phyloP scores from a whole-genome alignment of 2,888 invertebrate species.

The Subacronicta megacephala region DNA sequence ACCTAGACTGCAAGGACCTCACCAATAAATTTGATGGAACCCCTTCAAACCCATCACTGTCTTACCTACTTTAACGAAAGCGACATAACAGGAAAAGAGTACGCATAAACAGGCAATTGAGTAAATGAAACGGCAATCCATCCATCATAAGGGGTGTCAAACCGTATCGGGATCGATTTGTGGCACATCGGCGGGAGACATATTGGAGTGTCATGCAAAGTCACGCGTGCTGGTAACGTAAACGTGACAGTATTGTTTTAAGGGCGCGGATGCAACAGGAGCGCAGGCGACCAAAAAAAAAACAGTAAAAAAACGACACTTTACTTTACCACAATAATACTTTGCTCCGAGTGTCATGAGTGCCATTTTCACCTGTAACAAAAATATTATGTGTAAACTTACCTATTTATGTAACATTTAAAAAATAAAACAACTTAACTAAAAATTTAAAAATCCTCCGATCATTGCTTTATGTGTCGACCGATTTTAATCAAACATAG shows the following conservation, averaged over 20 bases:
- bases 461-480: too few relatives aligned
- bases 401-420: too few relatives aligned
- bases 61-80: conserved; percentile 21
- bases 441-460: too few relatives aligned
- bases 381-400: too few relatives aligned
- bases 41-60: neutral
- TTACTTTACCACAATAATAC: too few relatives aligned
- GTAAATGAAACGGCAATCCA: conserved; percentile 65
- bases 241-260: conserved; percentile 32
- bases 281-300: conserved; percentile 2
- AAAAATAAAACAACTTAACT: too few relatives aligned
- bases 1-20: too few relatives aligned
- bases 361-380: too few relatives aligned
- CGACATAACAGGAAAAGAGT: conserved; percentile 41
- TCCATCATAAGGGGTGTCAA: conserved; percentile 66
- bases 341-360: too few relatives aligned
- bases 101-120: conserved; percentile 55
- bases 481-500: too few relatives aligned
- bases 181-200: conserved; percentile 58
- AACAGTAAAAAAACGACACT: neutral
- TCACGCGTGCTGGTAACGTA: conserved; percentile 65
- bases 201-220: conserved; percentile 69
- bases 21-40: neutral
- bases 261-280: conserved; percentile 5
- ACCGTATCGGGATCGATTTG: conserved; percentile 64